Conservation (phyloP, 2,113 vertebrate species). For the Sebastes schlegelii region DNA sequence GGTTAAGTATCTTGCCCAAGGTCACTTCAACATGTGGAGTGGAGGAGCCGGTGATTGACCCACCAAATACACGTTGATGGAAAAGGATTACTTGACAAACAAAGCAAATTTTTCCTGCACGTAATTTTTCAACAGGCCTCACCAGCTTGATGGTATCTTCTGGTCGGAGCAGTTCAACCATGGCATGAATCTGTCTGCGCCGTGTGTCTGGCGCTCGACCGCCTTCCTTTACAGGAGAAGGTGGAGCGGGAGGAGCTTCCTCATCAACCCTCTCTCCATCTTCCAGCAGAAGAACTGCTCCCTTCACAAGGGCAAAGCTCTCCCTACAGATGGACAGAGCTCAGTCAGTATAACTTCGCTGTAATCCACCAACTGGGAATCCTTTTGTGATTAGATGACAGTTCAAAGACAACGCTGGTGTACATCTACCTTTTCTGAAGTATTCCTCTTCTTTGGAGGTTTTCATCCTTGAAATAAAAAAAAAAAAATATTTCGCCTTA, state of each 20-base stretch:
- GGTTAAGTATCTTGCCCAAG: too few species aligned
- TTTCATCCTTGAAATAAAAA: slow-evolving; percentile 83
- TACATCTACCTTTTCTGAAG: slow-evolving; percentile 90
- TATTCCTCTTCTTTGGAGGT: slow-evolving; percentile 75
- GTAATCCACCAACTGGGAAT: background rate
- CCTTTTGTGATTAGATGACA: background rate
- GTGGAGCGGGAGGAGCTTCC: slow-evolving; percentile 36
- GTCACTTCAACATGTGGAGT: too few species aligned
- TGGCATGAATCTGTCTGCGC: slow-evolving; percentile 87
- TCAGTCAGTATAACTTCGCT: background rate
- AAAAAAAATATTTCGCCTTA: slow-evolving; percentile 5
- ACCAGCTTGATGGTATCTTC: slow-evolving; percentile 94
- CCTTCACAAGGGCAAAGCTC: slow-evolving; percentile 93
- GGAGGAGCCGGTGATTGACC: too few species aligned
- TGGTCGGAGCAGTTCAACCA: slow-evolving; percentile 90
- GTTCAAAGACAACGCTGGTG: background rate
- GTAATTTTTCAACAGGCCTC: slow-evolving; percentile 47
- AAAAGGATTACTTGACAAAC: too few species aligned
- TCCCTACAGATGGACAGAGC: slow-evolving; percentile 82
- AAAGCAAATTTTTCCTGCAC: background rate
- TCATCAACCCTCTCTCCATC: slow-evolving; percentile 75
- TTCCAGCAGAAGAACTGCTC: slow-evolving; percentile 89
- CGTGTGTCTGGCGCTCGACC: slow-evolving; percentile 75
- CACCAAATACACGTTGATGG: too few species aligned
- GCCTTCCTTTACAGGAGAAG: slow-evolving; percentile 47